Evolutionary conservation across 1,140 invertebrate species (phyloP).

Genomic region (Cotesia vestalis): DNA sequence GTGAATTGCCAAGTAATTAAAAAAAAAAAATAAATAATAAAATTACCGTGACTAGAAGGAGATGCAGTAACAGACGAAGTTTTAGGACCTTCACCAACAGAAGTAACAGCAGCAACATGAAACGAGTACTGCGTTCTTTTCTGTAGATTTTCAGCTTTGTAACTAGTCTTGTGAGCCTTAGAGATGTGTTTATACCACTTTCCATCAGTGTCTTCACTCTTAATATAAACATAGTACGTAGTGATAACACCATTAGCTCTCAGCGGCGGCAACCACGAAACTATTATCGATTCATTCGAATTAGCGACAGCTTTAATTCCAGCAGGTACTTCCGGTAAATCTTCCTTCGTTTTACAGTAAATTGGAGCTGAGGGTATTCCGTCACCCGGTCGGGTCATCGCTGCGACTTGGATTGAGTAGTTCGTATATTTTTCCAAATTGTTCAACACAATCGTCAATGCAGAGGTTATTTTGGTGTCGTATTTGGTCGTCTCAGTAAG

Average conservation of each 20-base stretch:
- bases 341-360: conserved; percentile 90
- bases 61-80: conserved; percentile 79
- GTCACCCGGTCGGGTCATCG: conserved; percentile 88
- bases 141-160: conserved; percentile 65
- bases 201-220: conserved; percentile 55
- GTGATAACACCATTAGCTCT: conserved; percentile 70
- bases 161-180: conserved; percentile 62
- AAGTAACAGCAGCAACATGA: conserved; percentile 79
- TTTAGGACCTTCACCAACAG: conserved; percentile 81
- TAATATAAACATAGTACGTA: conserved; percentile 66
- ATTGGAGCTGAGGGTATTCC: conserved; percentile 84
- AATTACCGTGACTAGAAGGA: conserved; percentile 77
- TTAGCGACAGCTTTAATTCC: conserved; percentile 89
- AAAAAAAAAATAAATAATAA: not conserved
- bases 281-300: conserved; percentile 82
- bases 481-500: conserved; percentile 56
- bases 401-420: conserved; percentile 82
- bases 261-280: conserved; percentile 78
- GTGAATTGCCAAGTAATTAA: no score
- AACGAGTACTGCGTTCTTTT: conserved; percentile 70
- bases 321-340: conserved; percentile 86
- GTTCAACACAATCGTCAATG: conserved; percentile 73
- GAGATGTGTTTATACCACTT: conserved; percentile 59
- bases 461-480: conserved; percentile 74
- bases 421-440: conserved; percentile 87